Evolutionary conservation across 2,113 vertebrate genomes (phyloP), one percentile per base, ranked within the genome.

Genomic region (Tonatia bakeri): DNA sequence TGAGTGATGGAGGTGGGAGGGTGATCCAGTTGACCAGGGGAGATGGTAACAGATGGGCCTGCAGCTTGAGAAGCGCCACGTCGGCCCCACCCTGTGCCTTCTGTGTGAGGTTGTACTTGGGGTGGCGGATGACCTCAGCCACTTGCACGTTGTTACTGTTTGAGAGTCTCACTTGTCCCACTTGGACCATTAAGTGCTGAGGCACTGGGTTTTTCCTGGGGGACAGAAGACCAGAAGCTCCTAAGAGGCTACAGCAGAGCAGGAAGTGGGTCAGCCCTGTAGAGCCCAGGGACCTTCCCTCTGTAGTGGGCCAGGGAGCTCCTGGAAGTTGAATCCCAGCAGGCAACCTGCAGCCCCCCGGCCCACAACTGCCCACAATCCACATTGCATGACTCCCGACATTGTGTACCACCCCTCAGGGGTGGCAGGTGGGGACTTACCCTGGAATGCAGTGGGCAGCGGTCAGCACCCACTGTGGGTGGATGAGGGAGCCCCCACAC

Each of bases 21-120:
- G 33, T 14, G 22, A 80, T 14, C 20, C 22, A 56, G 12, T 9
- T 38, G 77, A 80, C 13, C 1, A 54, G 50, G 12, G 26, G 26
- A 9, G 77, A 80, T 12, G 1, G 50, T 26, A 0, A 14, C 50
- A 56, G 33, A 0, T n/a, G 33, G n/a, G 1, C n/a, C 77, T 15
- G 1, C 50, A 80, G 77, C 52, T 56, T 56, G 50, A 80, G 77
- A 56, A 80, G 77, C 3, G 50, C 50, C 77, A 80, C 50, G 2
- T 56, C 77, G 1, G 77, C 50, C n/a, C 77, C 50, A 80, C n/a
- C 50, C 1, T 0, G 0, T 38, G 0, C 20, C 24, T 0, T 0
- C n/a, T 28, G 3, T 38, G 22, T 7, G 38, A 16, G 3, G 13
- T n/a, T 56, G 50, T 80, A 56, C 6, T 26, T 6, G 12, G 50